Evolutionary conservation across 2,113 vertebrate species (phyloP).

Genomic region (Hippoglossus stenolepis): DNA sequence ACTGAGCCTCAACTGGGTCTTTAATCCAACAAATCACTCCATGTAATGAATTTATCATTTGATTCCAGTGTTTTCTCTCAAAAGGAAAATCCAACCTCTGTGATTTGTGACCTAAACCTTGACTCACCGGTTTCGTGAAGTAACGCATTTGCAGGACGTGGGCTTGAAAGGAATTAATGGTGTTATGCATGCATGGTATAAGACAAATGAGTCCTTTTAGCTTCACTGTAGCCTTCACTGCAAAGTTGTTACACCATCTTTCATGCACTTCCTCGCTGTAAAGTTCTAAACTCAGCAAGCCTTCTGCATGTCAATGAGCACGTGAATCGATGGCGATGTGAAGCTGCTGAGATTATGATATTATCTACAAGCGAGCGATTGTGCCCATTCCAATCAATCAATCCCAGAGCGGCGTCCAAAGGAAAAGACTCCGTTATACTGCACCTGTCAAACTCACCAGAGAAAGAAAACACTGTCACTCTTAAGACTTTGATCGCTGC

Average conservation of each 20-base stretch:
- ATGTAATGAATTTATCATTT: slow-evolving; percentile 13
- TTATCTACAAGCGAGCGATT: slow-evolving; percentile 39
- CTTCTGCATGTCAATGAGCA: slow-evolving; percentile 47
- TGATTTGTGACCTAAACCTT: slow-evolving; percentile 29
- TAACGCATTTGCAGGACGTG: slow-evolving; percentile 18
- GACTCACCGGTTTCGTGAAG: slow-evolving; percentile 12
- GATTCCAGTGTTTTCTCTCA: slow-evolving; percentile 20
- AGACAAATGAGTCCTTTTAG: slow-evolving; percentile 47
- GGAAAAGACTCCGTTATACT: slow-evolving; percentile 52
- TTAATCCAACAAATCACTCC: slow-evolving; percentile 5
- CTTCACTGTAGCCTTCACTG: slow-evolving; percentile 37
- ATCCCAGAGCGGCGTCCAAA: slow-evolving; percentile 27
- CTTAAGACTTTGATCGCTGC: background rate
- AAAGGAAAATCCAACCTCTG: slow-evolving; percentile 6
- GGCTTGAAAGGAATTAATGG: slow-evolving; percentile 49
- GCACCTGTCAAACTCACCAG: slow-evolving; percentile 23
- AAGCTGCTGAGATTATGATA: slow-evolving; percentile 50
- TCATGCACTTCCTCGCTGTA: slow-evolving; percentile 18
- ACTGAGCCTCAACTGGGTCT: background rate
- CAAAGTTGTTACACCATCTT: slow-evolving; percentile 46
- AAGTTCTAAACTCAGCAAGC: slow-evolving; percentile 23
- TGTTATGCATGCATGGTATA: slow-evolving; percentile 44
- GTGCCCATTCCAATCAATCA: slow-evolving; percentile 47
- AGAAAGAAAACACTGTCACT: background rate
- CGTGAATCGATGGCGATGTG: slow-evolving; percentile 41